Evolutionary conservation across 53 echinoderm and acorn worm species (phyloP).

Genomic region (Antedon mediterranea): DNA sequence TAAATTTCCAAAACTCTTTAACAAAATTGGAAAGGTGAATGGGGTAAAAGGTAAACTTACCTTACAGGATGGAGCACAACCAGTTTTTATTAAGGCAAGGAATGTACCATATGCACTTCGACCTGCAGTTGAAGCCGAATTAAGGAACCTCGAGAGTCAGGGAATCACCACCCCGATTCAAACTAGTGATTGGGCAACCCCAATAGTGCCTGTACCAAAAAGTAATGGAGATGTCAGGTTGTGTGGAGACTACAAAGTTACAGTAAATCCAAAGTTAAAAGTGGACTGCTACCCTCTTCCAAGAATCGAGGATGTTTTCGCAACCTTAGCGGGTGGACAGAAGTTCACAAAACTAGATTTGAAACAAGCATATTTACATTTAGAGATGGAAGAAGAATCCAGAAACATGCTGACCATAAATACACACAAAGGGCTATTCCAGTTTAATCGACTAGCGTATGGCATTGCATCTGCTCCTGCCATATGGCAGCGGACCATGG

Average conservation of each 20-base stretch:
- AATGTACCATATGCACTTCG: too few species aligned
- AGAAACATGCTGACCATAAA: constrained; percentile 20
- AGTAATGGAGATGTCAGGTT: background rate
- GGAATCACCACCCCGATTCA: too few species aligned
- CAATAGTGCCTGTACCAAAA: too few species aligned
- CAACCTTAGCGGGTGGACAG: background rate
- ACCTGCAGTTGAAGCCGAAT: too few species aligned
- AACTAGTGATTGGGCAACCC: too few species aligned
- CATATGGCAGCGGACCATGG: constrained; percentile 61
- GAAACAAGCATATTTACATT: background rate
- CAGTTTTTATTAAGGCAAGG: too few species aligned
- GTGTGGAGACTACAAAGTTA: constrained; percentile 14
- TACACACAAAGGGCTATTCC: constrained; percentile 43
- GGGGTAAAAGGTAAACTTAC: too few species aligned
- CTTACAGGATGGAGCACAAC: too few species aligned
- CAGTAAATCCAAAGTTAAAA: background rate
- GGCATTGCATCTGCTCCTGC: constrained; percentile 55
- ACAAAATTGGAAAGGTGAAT: too few species aligned
- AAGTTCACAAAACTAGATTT: background rate
- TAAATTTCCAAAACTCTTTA: background rate
- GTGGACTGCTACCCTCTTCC: too few species aligned
- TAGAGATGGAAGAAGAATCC: background rate
- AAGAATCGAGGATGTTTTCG: too few species aligned
- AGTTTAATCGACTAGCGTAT: constrained; percentile 31
- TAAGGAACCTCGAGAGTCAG: too few species aligned